These are phyloP conservation scores for Meta bourneti DNA, from an alignment of 2,888 invertebrate genomes.

Conservation along the genomic window DNA sequence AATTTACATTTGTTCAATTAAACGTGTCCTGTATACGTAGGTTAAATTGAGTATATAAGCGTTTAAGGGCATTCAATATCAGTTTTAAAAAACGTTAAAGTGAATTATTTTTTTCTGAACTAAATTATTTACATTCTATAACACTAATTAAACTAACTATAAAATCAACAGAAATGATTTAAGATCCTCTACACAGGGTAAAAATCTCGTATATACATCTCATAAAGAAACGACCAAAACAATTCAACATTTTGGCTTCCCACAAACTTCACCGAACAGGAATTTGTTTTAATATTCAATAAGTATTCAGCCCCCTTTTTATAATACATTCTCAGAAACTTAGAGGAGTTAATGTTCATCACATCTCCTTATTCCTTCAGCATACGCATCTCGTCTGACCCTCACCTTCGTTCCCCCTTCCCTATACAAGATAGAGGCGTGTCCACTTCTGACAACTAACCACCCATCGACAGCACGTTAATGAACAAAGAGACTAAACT, in stretches of 20 bases:
- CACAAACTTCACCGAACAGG: not conserved
- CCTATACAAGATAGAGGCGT: conserved; percentile 59
- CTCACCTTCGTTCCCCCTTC: conserved; percentile 19
- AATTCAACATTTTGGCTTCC: not conserved
- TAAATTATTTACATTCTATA: too few species aligned
- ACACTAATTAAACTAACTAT: too few species aligned
- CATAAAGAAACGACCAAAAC: too few species aligned
- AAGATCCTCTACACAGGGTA: too few species aligned
- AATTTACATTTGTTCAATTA: too few species aligned
- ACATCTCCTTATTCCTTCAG: conserved; percentile 33
- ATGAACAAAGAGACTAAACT: conserved; percentile 28
- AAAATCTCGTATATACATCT: too few species aligned
- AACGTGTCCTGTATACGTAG: too few species aligned
- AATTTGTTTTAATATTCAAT: not conserved
- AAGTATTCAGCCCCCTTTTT: conserved; percentile 37
- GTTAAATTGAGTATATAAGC: too few species aligned
- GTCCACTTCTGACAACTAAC: conserved; percentile 34
- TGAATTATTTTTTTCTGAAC: too few species aligned
- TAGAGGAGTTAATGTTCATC: conserved; percentile 34
- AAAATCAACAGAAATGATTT: too few species aligned
- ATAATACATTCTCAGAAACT: conserved; percentile 36
- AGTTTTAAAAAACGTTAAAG: too few species aligned
- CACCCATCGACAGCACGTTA: conserved; percentile 54
- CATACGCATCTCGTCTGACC: conserved; percentile 28
- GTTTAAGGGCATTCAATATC: too few species aligned